Evolutionary conservation across 2,888 invertebrate genomes (phyloP).

Genomic region (Prosapia bicincta): DNA sequence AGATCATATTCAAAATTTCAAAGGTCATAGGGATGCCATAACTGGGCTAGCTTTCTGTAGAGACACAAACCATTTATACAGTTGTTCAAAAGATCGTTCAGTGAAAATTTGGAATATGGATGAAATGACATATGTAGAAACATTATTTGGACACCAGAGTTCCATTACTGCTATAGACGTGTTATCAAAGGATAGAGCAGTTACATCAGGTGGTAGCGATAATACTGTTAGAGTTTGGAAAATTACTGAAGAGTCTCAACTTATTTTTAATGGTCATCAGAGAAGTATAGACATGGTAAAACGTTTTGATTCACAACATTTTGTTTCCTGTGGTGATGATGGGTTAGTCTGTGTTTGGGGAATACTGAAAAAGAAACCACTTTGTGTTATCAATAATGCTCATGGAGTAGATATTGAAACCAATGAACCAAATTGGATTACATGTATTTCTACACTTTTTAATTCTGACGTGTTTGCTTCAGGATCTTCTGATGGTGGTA

Average conservation of each 20-base stretch:
- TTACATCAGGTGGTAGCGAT: slow-evolving; percentile 89
- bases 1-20: slow-evolving; percentile 73
- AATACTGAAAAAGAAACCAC: slow-evolving; percentile 79
- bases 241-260: slow-evolving; percentile 93
- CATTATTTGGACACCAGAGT: slow-evolving; percentile 91
- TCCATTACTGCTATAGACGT: slow-evolving; percentile 84
- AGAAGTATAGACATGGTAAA: slow-evolving; percentile 86
- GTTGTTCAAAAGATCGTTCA: slow-evolving; percentile 57
- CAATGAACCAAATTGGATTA: slow-evolving; percentile 80
- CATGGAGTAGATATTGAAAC: slow-evolving; percentile 64
- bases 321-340: slow-evolving; percentile 88
- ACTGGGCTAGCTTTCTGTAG: slow-evolving; percentile 80
- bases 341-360: slow-evolving; percentile 84
- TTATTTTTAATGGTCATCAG: slow-evolving; percentile 83
- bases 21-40: slow-evolving; percentile 70
- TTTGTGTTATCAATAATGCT: slow-evolving; percentile 54
- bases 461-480: slow-evolving; percentile 91
- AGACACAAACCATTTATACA: slow-evolving; percentile 81
- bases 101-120: slow-evolving; percentile 95
- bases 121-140: slow-evolving; percentile 95
- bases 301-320: slow-evolving; percentile 90
- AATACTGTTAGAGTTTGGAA: slow-evolving; percentile 91
- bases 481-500: slow-evolving; percentile 64
- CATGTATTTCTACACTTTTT: slow-evolving; percentile 70
- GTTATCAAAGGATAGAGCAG: slow-evolving; percentile 75